These are phyloP conservation scores for Autographa pulchrina DNA, from an alignment of 2,888 invertebrate genomes.

Conservation along the genomic window DNA sequence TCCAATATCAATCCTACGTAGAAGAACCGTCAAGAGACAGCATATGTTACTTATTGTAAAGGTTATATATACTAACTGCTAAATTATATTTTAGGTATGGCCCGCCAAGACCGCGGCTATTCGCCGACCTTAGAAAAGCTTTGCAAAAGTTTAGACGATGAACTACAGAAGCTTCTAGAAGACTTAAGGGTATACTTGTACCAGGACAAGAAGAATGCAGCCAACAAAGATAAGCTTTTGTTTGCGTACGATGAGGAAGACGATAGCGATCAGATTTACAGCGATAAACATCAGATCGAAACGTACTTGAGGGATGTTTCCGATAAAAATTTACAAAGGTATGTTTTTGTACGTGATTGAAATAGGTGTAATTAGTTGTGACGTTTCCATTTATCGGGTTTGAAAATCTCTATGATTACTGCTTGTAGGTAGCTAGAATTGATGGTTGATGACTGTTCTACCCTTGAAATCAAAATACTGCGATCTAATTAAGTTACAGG, in stretches of 20 bases:
- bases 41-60: too few species aligned
- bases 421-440: background rate
- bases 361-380: conserved; percentile 19
- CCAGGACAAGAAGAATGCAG: conserved; percentile 79
- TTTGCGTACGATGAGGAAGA: conserved; percentile 81
- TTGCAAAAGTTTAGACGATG: conserved; percentile 91
- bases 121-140: conserved; percentile 92
- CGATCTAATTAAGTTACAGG: conserved; percentile 4
- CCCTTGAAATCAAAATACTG: background rate
- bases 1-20: too few species aligned
- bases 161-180: conserved; percentile 90
- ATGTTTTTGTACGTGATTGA: conserved; percentile 29
- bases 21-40: too few species aligned
- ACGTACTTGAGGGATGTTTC: conserved; percentile 86
- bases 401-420: background rate
- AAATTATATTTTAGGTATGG: conserved; percentile 84
- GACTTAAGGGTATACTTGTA: conserved; percentile 92
- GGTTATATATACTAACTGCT: too few species aligned
- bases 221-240: conserved; percentile 66
- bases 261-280: conserved; percentile 77
- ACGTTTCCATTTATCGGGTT: conserved; percentile 1
- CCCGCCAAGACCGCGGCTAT: conserved; percentile 95
- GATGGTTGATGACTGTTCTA: background rate
- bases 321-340: conserved; percentile 85
- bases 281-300: conserved; percentile 86